Evolutionary conservation across 2,888 invertebrate genomes (phyloP).

Genomic region (Mimachlamys varia): DNA sequence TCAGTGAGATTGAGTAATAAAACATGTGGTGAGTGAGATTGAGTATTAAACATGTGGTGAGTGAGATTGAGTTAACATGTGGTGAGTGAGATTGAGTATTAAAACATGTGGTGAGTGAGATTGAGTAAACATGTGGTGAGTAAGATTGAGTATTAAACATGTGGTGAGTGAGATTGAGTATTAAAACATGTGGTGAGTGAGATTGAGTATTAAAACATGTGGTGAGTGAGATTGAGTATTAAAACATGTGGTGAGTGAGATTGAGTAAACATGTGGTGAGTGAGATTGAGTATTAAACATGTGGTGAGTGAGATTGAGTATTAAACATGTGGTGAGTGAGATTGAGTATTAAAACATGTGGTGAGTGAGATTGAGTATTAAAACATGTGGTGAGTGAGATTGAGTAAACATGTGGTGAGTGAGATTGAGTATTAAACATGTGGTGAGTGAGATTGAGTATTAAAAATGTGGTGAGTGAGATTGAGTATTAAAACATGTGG

Average conservation of each 20-base stretch:
- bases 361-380: neutral
- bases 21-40: no score
- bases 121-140: neutral
- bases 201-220: neutral
- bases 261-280: neutral
- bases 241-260: neutral
- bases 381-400: neutral
- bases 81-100: neutral
- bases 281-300: no score
- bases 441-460: no score
- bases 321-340: neutral
- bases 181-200: neutral
- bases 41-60: neutral
- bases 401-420: neutral
- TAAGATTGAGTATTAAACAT: neutral
- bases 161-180: no score
- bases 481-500: neutral
- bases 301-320: neutral
- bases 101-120: neutral
- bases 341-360: no score
- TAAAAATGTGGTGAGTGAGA: neutral
- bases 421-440: neutral
- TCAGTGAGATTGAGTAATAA: no score
- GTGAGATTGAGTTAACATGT: neutral
- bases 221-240: no score